phyloP scores from a whole-genome alignment of 37 sponge, comb jelly and placozoan species.

The Chondrilla cf. caribensis region DNA sequence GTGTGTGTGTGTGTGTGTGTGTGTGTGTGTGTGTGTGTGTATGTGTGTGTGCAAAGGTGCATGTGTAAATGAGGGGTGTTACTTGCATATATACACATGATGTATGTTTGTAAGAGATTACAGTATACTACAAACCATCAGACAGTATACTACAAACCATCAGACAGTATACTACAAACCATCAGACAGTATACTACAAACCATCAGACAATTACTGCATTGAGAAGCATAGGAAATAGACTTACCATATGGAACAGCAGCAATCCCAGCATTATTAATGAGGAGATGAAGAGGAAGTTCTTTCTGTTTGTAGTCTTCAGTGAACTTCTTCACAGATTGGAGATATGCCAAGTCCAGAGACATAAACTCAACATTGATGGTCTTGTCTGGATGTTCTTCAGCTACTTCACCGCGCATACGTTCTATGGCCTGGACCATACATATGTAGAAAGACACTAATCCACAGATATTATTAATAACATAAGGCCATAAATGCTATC shows the following conservation, averaged over 20 bases:
- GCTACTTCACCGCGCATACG: constrained; percentile 43
- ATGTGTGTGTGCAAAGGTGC: no score
- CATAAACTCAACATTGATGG: constrained; percentile 69
- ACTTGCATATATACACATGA: no score
- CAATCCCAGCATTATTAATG: constrained; percentile 80
- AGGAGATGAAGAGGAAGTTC: constrained; percentile 73
- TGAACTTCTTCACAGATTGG: constrained; percentile 56
- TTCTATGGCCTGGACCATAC: constrained; percentile 38
- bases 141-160: no score
- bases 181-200: no score
- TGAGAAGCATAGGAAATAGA: not conserved
- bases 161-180: no score
- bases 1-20: no score
- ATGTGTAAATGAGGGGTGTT: no score
- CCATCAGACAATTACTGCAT: no score
- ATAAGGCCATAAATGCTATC: not conserved
- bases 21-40: no score
- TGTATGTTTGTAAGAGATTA: no score
- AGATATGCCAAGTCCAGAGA: constrained; percentile 68
- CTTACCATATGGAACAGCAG: constrained; percentile 19
- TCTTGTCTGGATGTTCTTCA: constrained; percentile 26
- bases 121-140: no score
- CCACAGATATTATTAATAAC: not conserved
- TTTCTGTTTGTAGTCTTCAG: constrained; percentile 54
- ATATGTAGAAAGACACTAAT: not conserved